Evolutionary conservation across 2,888 invertebrate genomes (phyloP).

Genomic region (Corythucha ciliata): DNA sequence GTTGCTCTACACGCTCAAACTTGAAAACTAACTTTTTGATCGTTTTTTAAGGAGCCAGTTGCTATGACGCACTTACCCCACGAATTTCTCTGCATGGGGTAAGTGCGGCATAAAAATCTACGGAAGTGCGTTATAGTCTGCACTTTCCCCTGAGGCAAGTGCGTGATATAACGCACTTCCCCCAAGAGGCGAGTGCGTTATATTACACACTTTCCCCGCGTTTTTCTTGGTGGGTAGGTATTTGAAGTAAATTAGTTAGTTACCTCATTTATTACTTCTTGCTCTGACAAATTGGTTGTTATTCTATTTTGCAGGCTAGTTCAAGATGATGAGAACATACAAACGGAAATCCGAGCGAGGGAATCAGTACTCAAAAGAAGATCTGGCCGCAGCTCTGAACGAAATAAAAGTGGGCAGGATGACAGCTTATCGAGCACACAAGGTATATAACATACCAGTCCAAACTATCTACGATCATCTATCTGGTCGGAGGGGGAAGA

Average conservation of each 20-base stretch:
- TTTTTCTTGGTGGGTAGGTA: neutral
- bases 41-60: slow-evolving; percentile 3
- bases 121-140: slow-evolving; percentile 2
- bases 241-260: neutral
- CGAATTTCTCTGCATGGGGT: neutral
- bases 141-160: slow-evolving; percentile 5
- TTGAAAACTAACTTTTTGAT: neutral
- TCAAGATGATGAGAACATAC: slow-evolving; percentile 5
- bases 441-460: too few species aligned
- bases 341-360: slow-evolving; percentile 24
- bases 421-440: too few species aligned
- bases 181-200: slow-evolving; percentile 1
- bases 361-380: too few species aligned
- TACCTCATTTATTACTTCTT: neutral
- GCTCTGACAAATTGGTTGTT: neutral
- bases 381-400: too few species aligned
- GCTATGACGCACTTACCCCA: slow-evolving; percentile 9
- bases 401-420: too few species aligned
- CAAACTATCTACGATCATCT: too few species aligned
- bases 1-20: neutral
- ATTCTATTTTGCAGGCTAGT: neutral
- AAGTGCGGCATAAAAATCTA: neutral
- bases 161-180: slow-evolving; percentile 10
- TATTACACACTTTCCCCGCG: slow-evolving; percentile 10
- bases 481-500: too few species aligned